Percentiles rank a stretch among this genome's conserved stretches.
Conservation (phyloP, 2,113 vertebrate genomes). For the Ciconia stormi region DNA sequence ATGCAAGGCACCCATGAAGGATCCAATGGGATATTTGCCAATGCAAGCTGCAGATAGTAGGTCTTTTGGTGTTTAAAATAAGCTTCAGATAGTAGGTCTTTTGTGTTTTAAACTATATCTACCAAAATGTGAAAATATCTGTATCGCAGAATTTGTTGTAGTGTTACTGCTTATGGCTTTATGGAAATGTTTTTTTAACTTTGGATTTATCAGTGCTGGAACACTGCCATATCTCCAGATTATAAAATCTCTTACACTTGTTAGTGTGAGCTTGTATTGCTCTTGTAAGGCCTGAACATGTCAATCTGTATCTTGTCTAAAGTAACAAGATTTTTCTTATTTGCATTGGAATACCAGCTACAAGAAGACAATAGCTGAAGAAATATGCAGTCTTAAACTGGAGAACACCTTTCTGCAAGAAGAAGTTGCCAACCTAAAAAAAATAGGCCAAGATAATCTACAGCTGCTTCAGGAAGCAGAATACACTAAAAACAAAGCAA, state of each 20-base stretch:
- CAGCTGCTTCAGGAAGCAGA: slow-evolving; percentile 68
- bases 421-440: slow-evolving; percentile 65
- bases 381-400: slow-evolving; percentile 59
- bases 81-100: not conserved
- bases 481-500: slow-evolving; percentile 65
- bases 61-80: not conserved
- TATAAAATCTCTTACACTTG: not conserved
- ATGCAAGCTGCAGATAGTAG: not conserved
- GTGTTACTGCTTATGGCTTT: not conserved
- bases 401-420: slow-evolving; percentile 69
- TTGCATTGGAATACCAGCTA: slow-evolving; percentile 64
- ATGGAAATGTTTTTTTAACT: not conserved
- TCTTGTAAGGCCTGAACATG: not conserved
- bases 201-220: not conserved
- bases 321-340: not conserved
- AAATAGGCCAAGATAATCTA: slow-evolving; percentile 67
- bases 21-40: not conserved
- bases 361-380: slow-evolving; percentile 67
- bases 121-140: not conserved
- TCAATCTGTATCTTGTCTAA: not conserved
- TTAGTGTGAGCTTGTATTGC: not conserved
- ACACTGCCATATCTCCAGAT: not conserved
- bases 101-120: too few species aligned
- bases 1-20: not conserved
- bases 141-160: fast-evolving